These are phyloP conservation scores for Eubucco bourcierii DNA, from an alignment of 2,113 vertebrate species.

Conservation along the genomic window DNA sequence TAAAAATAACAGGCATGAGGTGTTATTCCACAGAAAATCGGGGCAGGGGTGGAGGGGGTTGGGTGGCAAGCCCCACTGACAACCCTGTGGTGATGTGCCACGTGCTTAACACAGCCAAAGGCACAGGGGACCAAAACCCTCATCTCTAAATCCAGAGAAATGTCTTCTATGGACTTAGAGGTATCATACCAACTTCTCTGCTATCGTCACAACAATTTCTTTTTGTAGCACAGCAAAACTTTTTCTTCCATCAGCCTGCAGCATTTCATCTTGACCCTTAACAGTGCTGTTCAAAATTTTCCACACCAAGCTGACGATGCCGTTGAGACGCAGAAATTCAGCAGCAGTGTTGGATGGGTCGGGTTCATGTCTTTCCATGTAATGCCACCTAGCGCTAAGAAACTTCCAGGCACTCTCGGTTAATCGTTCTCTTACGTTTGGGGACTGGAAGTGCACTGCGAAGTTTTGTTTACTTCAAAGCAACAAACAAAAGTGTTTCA, in stretches of 20 bases:
- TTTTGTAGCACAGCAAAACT: neutral
- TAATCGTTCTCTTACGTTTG: neutral
- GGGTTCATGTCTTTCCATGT: neutral
- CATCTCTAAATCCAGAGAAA: constrained; percentile 6
- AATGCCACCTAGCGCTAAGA: constrained; percentile 69
- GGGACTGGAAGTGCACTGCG: neutral
- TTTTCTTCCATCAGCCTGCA: neutral
- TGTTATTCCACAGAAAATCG: neutral
- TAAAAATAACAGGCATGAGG: neutral
- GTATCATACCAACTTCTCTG: neutral
- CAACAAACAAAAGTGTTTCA: neutral
- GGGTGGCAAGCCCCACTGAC: neutral
- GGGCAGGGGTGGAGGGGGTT: neutral
- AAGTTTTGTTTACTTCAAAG: constrained; percentile 19
- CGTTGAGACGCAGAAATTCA: neutral
- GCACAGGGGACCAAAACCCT: neutral
- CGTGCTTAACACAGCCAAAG: neutral
- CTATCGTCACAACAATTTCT: neutral
- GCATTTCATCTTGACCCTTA: constrained; percentile 27
- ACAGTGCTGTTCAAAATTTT: neutral
- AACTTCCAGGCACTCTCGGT: neutral
- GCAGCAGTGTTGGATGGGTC: neutral
- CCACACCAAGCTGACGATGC: neutral
- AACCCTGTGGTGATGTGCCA: neutral
- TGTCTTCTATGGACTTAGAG: neutral